Base-by-base conservation (phyloP, 37 sponge, comb jelly and placozoan genomes). In the Cladorhizidae sp. region DNA sequence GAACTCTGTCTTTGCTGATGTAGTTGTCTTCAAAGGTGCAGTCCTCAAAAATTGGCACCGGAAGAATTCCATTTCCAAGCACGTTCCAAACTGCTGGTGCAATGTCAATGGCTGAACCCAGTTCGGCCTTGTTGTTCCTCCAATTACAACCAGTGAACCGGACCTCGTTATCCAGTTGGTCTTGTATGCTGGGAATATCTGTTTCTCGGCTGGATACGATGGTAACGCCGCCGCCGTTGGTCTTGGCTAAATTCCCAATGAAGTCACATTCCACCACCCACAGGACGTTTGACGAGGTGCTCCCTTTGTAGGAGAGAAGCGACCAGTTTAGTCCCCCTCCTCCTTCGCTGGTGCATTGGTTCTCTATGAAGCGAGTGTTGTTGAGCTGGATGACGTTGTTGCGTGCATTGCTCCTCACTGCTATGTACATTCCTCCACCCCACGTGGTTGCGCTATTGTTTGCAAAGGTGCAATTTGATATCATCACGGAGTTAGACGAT, bases 71-170 rank as follows among this genome's bases (percentile, higher is more conserved):
- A 9, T 0, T 8, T 9, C 8, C 26, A 41, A 45, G 5, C 36
- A 25, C 38, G 26, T 38, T 31, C 33, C 32, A 76, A 2, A 76
- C 23, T 21, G 36, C 36, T 38, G 76, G 76, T 17, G 40, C 0
- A 6, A 76, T 20, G n/a, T 58, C 22, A 3, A 59, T 41, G 3
- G 76, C 76, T 37, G 76, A 58, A 3, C 76, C 76, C 36, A 33
- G 35, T 26, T 59, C 41, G 15, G 63, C 76, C 21, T 0, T 32
- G 63, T 76, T 76, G 7, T 59, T 36, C 35, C 8, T 58, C 76
- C 76, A 76, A 2, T 22, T 59, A 26, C 76, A 76, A 5, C 61
- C 39, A 22, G 21, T 12, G 20, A 76, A 76, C 7, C 0, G 20
- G 8, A 76, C 39, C 8, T 22, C 35, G 28, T 76, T 76, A 28